Evolutionary conservation across 2,797 vertebrate species (phyloP).

Genomic region (Pangasius larnaudii): DNA sequence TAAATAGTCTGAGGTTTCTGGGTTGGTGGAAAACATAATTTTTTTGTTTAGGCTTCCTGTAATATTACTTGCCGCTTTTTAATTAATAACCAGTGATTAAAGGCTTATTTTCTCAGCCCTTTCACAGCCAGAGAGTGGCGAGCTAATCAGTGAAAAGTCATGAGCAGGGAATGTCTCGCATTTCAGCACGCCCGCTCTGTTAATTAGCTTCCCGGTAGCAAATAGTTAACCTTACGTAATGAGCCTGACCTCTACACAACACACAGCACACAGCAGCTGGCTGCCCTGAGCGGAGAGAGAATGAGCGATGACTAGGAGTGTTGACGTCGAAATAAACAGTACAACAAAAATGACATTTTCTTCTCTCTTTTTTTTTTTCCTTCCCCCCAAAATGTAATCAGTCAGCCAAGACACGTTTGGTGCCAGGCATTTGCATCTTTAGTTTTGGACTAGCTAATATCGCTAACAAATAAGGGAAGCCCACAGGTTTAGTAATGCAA

Average conservation of each 20-base stretch:
- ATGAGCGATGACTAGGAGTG: neutral
- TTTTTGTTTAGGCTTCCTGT: neutral
- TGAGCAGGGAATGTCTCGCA: neutral
- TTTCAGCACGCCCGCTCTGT: slow-evolving; percentile 16
- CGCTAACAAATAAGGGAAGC: no score
- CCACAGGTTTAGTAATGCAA: no score
- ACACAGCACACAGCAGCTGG: slow-evolving; percentile 21
- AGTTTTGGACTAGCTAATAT: neutral
- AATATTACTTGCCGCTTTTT: neutral
- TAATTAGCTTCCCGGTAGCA: slow-evolving; percentile 47
- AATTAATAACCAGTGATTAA: neutral
- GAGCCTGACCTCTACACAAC: neutral
- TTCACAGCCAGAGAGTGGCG: neutral
- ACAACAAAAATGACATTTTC: neutral
- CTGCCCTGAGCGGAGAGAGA: slow-evolving; percentile 4
- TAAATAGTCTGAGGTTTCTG: neutral
- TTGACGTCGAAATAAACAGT: neutral
- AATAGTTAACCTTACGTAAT: slow-evolving; percentile 40
- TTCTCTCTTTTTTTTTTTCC: no score
- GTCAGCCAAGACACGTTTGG: neutral
- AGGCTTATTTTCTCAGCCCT: no score
- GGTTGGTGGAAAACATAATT: neutral
- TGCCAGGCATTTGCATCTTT: neutral
- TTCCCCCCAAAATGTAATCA: neutral
- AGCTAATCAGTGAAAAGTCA: slow-evolving; percentile 12